A percentile compares a stretch with the other conserved stretches of the same genome.
phyloP scores from a whole-genome alignment of 2,797 vertebrate species.

The Brachyalestes nurse region DNA sequence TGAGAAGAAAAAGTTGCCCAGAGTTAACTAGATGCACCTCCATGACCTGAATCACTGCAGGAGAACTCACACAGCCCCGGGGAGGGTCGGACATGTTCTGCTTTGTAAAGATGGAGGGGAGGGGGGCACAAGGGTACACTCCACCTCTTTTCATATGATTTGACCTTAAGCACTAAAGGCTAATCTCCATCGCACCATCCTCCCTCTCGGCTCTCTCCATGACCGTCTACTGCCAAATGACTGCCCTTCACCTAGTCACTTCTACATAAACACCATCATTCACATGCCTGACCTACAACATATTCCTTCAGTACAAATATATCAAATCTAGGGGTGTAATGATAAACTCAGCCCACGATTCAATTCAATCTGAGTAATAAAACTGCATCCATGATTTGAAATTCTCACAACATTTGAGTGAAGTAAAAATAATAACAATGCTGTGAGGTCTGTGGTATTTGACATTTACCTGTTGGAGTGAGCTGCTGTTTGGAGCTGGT shows the following conservation, averaged over 20 bases:
- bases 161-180: slow-evolving; percentile 45
- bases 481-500: background rate
- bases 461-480: background rate
- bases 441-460: background rate
- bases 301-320: background rate
- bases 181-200: slow-evolving; percentile 23
- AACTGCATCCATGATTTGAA: background rate
- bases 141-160: slow-evolving; percentile 20
- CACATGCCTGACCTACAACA: background rate
- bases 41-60: slow-evolving; percentile 9
- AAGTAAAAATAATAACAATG: background rate
- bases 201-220: slow-evolving; percentile 4
- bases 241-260: slow-evolving; percentile 47
- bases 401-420: background rate
- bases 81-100: slow-evolving; percentile 47
- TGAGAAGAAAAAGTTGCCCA: slow-evolving; percentile 28
- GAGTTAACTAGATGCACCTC: slow-evolving; percentile 49
- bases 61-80: slow-evolving; percentile 27
- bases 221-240: slow-evolving; percentile 30
- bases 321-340: background rate
- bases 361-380: background rate
- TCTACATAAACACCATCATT: slow-evolving; percentile 36
- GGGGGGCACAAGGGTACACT: slow-evolving; percentile 26
- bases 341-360: background rate
- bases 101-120: slow-evolving; percentile 35